Evolutionary conservation across 2,113 vertebrate genomes (phyloP), one percentile per base, ranked within the genome.

Genomic region (Smithornis capensis): DNA sequence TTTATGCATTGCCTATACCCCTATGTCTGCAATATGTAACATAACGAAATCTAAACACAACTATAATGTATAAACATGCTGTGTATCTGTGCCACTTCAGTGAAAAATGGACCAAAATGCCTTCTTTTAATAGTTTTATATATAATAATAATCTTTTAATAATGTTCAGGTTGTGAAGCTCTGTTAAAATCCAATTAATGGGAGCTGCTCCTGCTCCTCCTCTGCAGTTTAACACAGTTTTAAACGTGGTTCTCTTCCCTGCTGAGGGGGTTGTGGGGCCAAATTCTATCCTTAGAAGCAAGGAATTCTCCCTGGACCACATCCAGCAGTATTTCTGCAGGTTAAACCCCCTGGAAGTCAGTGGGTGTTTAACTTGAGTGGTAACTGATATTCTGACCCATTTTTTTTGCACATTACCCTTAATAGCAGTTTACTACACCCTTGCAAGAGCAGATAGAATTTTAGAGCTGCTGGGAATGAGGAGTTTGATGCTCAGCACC

Each of bases 311-410:
- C 64, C 63, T 37, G 87, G 86, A 70, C 25, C 89, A 77, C 92
- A 94, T 74, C 85, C 94, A 79, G 94, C 85, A 86, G 82, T 10
- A 74, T 92, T 94, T 87, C 92, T 76, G 83, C 87, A 90, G 88
- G 75, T 38, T 90, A 28, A 96, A 87, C 78, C 52, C 89, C 83
- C 87, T 55, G 60, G 6, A 92, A 95, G 64, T 75, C 89, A 13
- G 73, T 12, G 85, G 82, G 38, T 82, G 79, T 87, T 95, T 83
- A 33, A 78, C 47, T 85, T 1, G 0, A 91, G 84, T 8, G 12
- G 45, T 38, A 44, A 47, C 74, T 77, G 83, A 82, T 76, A 87
- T 92, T 77, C 86, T 93, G 94, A 88, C 70, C 89, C 87, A 68
- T 85, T 96, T 92, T 53, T n/a, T 47, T 71, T 8, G 60, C 17